Evolutionary conservation across 2,113 vertebrate species (phyloP).

Genomic region (Spheniscus mendiculus): DNA sequence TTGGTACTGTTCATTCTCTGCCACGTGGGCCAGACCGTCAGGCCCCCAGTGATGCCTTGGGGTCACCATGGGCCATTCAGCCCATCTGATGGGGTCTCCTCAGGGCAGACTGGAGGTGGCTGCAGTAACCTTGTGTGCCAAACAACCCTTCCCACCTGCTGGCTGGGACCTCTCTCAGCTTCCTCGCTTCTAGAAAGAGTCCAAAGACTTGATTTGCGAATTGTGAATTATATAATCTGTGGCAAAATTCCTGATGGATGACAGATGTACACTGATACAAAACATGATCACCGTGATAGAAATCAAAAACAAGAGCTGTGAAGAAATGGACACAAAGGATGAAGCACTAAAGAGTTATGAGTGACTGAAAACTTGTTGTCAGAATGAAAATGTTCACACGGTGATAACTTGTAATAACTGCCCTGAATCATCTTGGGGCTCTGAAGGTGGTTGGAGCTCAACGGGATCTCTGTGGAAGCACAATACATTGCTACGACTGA

Average conservation of each 20-base stretch:
- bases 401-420: not conserved
- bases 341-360: not conserved
- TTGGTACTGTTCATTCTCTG: not conserved
- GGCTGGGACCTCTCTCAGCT: not conserved
- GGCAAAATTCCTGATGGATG: not conserved
- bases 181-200: not conserved
- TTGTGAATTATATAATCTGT: not conserved
- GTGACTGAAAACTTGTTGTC: not conserved
- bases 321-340: not conserved
- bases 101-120: not conserved
- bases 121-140: not conserved
- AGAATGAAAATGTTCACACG: not conserved
- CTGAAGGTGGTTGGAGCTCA: not conserved
- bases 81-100: not conserved
- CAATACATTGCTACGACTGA: not conserved
- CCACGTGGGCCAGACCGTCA: fast-evolving
- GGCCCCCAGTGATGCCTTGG: not conserved
- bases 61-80: not conserved
- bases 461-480: not conserved
- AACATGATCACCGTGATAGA: not conserved
- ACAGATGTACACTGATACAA: not conserved
- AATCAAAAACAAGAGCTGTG: not conserved
- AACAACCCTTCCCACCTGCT: not conserved
- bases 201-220: not conserved
- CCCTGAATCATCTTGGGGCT: not conserved